These are phyloP conservation scores for Hirtodrosophila trivittata DNA, from an alignment of 2,888 invertebrate genomes.

Conservation along the genomic window DNA sequence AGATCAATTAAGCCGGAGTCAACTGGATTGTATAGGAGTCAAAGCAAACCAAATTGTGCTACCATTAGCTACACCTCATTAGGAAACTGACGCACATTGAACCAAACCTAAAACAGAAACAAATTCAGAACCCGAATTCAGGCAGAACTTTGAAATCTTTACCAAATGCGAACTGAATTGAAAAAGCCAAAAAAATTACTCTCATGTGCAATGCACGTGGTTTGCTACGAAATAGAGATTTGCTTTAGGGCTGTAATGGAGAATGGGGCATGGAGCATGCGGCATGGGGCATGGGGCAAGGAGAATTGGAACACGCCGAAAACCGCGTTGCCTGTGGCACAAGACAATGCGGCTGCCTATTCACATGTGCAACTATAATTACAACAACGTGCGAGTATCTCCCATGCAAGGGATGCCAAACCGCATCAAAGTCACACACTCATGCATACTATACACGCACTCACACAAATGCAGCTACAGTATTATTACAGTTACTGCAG, in stretches of 20 bases:
- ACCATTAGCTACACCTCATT: slow-evolving; percentile 22
- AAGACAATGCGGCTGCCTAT: slow-evolving; percentile 67
- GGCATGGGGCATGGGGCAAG: neutral
- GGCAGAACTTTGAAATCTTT: slow-evolving; percentile 49
- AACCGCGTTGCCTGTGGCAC: slow-evolving; percentile 21
- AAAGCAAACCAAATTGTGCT: neutral
- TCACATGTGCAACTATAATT: slow-evolving; percentile 60
- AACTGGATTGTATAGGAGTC: neutral
- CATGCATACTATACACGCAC: slow-evolving; percentile 11
- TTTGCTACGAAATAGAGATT: slow-evolving; percentile 2
- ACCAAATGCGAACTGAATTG: slow-evolving; percentile 55
- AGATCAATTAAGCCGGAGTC: slow-evolving; percentile 3
- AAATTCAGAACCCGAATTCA: slow-evolving; percentile 12
- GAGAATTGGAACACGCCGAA: slow-evolving; percentile 33
- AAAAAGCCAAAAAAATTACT: slow-evolving; percentile 25
- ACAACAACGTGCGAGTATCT: slow-evolving; percentile 31
- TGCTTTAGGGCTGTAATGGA: too few species aligned
- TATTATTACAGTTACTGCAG: slow-evolving; percentile 63
- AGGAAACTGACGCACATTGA: slow-evolving; percentile 1
- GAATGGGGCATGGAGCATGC: slow-evolving; percentile 21
- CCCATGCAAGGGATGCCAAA: slow-evolving; percentile 51
- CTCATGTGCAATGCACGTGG: slow-evolving; percentile 32
- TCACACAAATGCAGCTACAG: slow-evolving; percentile 19
- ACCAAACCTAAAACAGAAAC: slow-evolving; percentile 1
- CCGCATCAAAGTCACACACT: slow-evolving; percentile 67